These are phyloP conservation scores for Platanista minor DNA, from an alignment of 2,113 vertebrate genomes.

Conservation along the genomic window DNA sequence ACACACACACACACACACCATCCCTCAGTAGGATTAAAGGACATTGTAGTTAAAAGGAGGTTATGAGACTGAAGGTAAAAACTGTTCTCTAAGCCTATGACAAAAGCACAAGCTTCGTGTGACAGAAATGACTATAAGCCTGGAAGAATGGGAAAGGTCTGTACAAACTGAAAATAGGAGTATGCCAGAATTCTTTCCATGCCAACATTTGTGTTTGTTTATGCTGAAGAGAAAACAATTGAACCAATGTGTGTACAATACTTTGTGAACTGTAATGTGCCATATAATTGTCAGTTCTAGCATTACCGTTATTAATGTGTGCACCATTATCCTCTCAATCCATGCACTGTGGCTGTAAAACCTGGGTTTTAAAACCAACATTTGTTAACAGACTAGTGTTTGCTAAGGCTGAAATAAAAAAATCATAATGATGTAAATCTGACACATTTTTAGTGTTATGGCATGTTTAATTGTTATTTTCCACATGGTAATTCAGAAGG, in stretches of 20 bases:
- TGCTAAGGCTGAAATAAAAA: background rate
- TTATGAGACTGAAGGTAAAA: background rate
- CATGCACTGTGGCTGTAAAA: background rate
- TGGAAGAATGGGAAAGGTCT: rapidly evolving
- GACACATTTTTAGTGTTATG: background rate
- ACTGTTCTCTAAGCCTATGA: background rate
- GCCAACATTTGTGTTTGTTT: background rate
- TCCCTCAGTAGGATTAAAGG: background rate
- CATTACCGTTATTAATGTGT: background rate
- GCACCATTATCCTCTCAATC: background rate
- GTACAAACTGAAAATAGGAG: rapidly evolving
- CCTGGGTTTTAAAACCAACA: background rate
- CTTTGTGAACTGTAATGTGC: background rate
- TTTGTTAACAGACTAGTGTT: background rate
- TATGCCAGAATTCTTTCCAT: background rate
- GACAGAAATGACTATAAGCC: rapidly evolving
- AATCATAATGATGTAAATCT: rapidly evolving
- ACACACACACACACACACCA: background rate
- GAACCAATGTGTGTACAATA: background rate
- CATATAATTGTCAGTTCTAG: background rate
- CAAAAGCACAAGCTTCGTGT: background rate
- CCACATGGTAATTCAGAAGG: background rate
- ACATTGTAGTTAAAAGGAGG: background rate
- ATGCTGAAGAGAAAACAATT: background rate
- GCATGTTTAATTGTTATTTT: background rate